phyloP scores from a whole-genome alignment of 2,888 invertebrate genomes.

The Bhutanitis thaidina region DNA sequence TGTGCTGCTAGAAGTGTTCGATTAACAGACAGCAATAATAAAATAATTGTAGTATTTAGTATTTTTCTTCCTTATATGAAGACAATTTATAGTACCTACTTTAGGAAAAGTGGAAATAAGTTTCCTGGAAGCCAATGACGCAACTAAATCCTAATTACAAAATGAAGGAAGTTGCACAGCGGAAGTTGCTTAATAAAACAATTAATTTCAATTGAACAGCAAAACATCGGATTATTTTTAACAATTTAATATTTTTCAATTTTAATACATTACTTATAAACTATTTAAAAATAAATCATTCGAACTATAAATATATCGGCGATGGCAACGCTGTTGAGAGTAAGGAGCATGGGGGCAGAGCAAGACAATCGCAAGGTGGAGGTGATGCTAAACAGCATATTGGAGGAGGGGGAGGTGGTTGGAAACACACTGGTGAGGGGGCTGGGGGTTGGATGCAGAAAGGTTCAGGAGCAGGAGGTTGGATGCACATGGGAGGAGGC shows the following conservation, averaged over 20 bases:
- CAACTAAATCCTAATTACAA: background rate
- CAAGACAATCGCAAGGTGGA: conserved; percentile 13
- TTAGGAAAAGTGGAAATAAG: background rate
- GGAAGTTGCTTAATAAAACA: background rate
- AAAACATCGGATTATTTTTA: conserved; percentile 2
- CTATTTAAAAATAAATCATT: conserved; percentile 7
- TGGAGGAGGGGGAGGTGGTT: conserved; percentile 42
- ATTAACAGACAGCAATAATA: no score
- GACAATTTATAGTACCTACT: no score
- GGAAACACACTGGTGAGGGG: conserved; percentile 54
- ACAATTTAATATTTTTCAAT: conserved; percentile 16
- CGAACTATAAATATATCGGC: conserved; percentile 34
- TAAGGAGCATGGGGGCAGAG: conserved; percentile 24
- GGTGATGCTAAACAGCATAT: conserved; percentile 24
- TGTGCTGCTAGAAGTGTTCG: no score
- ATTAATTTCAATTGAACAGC: background rate
- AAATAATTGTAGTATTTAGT: no score
- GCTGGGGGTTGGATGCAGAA: conserved; percentile 57
- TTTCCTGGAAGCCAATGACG: conserved; percentile 4
- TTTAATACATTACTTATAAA: conserved; percentile 15
- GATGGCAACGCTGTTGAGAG: conserved; percentile 28
- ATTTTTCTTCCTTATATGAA: no score
- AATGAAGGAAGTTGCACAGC: background rate
- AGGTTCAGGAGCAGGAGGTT: conserved; percentile 44
- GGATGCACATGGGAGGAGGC: conserved; percentile 45